Conservation (phyloP, 2,888 invertebrate species). For the Hemaris fuciformis region DNA sequence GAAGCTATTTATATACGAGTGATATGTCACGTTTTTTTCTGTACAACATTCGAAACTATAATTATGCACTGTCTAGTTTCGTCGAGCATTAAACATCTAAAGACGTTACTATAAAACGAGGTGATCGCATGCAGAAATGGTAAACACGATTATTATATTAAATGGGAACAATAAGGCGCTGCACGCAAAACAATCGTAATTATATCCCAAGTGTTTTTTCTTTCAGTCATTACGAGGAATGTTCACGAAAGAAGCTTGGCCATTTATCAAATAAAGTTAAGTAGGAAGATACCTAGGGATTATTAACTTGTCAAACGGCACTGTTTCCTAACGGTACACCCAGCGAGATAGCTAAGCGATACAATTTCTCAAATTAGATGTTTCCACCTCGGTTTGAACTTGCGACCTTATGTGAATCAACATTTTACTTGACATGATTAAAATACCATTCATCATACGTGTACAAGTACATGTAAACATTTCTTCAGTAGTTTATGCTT, state of each 20-base stretch:
- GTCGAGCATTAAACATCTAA: background rate
- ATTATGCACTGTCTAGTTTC: background rate
- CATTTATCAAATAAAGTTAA: constrained; percentile 11
- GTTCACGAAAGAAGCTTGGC: background rate
- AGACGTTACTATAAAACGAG: background rate
- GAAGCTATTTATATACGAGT: constrained; percentile 30
- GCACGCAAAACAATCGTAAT: background rate
- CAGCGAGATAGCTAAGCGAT: constrained; percentile 9
- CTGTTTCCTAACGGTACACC: constrained; percentile 9
- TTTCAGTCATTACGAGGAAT: background rate
- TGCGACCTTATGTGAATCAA: background rate
- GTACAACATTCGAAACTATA: background rate
- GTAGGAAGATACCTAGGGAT: constrained; percentile 4
- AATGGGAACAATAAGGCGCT: background rate
- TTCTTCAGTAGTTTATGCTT: background rate
- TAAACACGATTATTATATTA: background rate
- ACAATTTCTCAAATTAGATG: constrained; percentile 10
- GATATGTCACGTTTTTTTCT: constrained; percentile 21
- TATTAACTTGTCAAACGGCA: constrained; percentile 12
- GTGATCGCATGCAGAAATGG: background rate
- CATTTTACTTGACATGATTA: constrained; percentile 4
- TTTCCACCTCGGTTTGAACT: constrained; percentile 5
- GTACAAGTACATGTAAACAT: background rate
- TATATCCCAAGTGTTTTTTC: background rate
- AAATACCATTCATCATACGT: background rate